Evolutionary conservation across 2,113 vertebrate species (phyloP).

Genomic region (Taurulus bubalis): DNA sequence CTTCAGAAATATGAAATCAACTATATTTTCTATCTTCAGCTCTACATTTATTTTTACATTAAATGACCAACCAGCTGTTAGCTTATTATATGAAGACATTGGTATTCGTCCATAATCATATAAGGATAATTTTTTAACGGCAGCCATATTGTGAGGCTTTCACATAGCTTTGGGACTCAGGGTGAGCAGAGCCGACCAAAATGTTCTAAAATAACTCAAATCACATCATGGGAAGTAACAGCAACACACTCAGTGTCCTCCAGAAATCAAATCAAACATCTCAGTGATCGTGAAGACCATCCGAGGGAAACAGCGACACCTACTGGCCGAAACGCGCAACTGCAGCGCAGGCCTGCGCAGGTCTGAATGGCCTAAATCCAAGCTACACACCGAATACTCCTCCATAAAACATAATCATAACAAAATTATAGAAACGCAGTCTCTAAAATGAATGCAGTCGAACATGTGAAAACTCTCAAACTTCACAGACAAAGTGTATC

Average conservation of each 20-base stretch:
- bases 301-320: slow-evolving; percentile 71
- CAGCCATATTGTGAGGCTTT: background rate
- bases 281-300: background rate
- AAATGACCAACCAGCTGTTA: background rate
- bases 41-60: background rate
- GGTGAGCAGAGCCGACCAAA: background rate
- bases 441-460: background rate
- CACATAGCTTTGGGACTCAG: accelerated
- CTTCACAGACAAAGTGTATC: background rate
- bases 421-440: accelerated
- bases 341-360: slow-evolving; percentile 32
- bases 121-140: background rate
- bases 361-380: slow-evolving; percentile 38
- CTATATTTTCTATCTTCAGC: background rate
- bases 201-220: background rate
- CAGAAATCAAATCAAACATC: background rate
- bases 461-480: background rate
- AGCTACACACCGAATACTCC: background rate
- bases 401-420: background rate
- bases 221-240: background rate
- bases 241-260: too few species aligned
- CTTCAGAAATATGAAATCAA: background rate
- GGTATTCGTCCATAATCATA: background rate
- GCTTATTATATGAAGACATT: background rate
- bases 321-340: slow-evolving; percentile 42